Conservation (phyloP, 2,113 vertebrate species). For the Hydrochoerus hydrochaeris region DNA sequence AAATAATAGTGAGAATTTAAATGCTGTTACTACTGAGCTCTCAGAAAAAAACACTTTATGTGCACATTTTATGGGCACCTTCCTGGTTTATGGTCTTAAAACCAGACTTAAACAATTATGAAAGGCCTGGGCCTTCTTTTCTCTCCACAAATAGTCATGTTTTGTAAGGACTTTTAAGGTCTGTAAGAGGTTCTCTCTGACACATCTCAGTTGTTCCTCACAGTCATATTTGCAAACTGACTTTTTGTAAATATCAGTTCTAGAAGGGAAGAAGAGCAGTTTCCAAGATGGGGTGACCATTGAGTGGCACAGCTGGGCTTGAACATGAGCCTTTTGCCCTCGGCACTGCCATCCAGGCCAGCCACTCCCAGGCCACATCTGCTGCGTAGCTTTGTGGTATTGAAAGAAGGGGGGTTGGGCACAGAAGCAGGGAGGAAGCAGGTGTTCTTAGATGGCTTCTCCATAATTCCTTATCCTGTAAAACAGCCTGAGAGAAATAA, state of each 20-base stretch:
- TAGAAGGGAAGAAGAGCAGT: neutral
- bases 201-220: neutral
- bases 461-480: neutral
- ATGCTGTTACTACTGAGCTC: neutral
- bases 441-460: neutral
- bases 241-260: neutral
- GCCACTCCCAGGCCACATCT: neutral
- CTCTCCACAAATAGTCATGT: neutral
- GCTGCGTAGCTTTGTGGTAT: neutral
- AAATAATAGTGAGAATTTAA: neutral
- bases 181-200: neutral
- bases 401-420: neutral
- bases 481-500: constrained; percentile 79
- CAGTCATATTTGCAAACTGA: neutral
- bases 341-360: accelerated
- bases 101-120: neutral
- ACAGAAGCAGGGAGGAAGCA: neutral
- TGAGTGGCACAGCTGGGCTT: neutral
- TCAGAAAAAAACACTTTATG: neutral
- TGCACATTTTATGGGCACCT: neutral
- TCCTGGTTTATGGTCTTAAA: neutral
- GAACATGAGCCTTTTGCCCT: neutral
- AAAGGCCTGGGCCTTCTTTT: neutral
- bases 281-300: neutral
- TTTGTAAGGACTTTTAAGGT: neutral